Base-by-base conservation (phyloP, 2,113 vertebrate species). In the Actenoides lindsayi region DNA sequence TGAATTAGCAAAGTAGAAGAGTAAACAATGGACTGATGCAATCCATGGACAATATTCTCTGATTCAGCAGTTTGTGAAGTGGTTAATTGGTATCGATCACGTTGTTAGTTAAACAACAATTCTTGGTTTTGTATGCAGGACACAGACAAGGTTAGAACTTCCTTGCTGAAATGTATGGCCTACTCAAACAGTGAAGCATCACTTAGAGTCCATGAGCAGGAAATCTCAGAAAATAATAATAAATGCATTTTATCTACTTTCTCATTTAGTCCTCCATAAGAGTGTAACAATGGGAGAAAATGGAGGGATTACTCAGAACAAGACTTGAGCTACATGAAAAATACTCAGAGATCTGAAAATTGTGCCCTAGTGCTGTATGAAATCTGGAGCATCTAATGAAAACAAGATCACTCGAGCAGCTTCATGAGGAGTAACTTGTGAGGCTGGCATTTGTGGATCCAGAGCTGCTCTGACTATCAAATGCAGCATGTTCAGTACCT, bases 91-190 rank as follows among this genome's bases (percentile, higher is more conserved):
- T 92, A 93, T 88, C 0, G 42, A 92, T 78, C 0, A 0, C 0
- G 0, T 39, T 41, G 50, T 70, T 87, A 60, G 65, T 90, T 80
- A 87, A 86, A 90, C 23, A 67, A 51, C 46, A 71, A 37, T 74
- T 35, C n/a, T 76, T 78, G 56, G 5, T 76, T 77, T 76, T 54
- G 59, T 68, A 50, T 57, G 62, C 65, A 91, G 81, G 65, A 76
- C 56, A 42, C 33, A 85, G 46, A 18, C n/a, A 91, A 93, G 53
- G 62, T 96, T 96, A 93, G 94, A 85, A 84, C 41, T 84, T 93
- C 37, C 59, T 91, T 73, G 62, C 54, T 79, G 60, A 78, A 56
- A 20, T 65, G 82, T 48, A 64, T 88, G 60, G 10, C 27, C 24
- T 50, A 14, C 27, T 42, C 39, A 48, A 42, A 71, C 23, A 42